These are phyloP conservation scores for Scolopax rusticola DNA, from an alignment of 2,797 vertebrate species.

Conservation along the genomic window DNA sequence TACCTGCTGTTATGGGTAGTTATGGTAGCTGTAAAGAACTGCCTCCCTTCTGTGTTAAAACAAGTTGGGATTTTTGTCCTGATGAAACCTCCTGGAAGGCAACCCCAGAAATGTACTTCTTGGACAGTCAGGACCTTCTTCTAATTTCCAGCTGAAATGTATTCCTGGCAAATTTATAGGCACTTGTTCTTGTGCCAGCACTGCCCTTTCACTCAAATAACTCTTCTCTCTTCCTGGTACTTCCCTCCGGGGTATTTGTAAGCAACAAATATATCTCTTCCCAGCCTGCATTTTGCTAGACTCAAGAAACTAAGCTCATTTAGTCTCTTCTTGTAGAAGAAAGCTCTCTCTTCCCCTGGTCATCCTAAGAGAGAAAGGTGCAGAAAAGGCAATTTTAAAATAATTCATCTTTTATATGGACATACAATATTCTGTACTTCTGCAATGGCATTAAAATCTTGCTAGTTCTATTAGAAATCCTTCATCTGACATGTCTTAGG, in stretches of 20 bases:
- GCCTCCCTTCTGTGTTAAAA: not conserved
- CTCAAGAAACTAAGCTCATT: conserved; percentile 35
- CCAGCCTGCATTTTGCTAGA: conserved; percentile 24
- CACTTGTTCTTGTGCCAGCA: conserved; percentile 33
- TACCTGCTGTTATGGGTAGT: not conserved
- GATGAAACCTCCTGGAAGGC: not conserved
- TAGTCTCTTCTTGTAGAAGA: conserved; percentile 36
- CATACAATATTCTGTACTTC: conserved; percentile 34
- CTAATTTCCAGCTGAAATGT: conserved; percentile 34
- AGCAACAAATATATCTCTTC: conserved; percentile 41
- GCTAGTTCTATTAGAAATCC: conserved; percentile 50
- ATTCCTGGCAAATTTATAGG: conserved; percentile 47
- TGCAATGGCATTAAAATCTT: conserved; percentile 21
- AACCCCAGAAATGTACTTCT: conserved; percentile 9
- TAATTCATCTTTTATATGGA: conserved; percentile 46
- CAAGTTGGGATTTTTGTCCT: not conserved
- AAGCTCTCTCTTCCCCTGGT: not conserved
- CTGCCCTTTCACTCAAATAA: conserved; percentile 55
- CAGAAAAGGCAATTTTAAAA: conserved; percentile 25
- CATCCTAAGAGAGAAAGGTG: not conserved
- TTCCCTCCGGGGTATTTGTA: conserved; percentile 42
- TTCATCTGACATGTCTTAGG: conserved; percentile 33
- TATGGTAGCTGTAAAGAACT: not conserved
- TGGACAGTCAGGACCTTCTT: not conserved
- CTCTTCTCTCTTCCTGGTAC: conserved; percentile 43